Percentiles rank a stretch among this genome's conserved stretches.
Evolutionary conservation across 2,797 vertebrate genomes (phyloP).

Genomic region (Oreortyx pictus): DNA sequence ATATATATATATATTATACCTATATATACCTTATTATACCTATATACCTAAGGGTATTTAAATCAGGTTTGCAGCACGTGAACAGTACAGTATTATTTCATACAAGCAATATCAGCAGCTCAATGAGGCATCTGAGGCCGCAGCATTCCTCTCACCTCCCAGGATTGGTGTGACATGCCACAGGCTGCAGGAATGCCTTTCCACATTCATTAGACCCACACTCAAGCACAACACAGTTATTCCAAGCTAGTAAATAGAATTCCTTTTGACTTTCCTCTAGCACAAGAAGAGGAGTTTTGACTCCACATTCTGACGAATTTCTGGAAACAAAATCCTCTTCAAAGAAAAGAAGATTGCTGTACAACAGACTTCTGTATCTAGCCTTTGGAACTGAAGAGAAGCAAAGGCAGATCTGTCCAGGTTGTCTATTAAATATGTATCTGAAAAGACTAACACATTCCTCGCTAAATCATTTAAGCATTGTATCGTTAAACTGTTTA

Average conservation of each 20-base stretch:
- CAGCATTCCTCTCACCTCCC: not conserved
- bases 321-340: not conserved
- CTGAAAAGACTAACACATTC: not conserved
- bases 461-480: not conserved
- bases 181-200: constrained; percentile 6
- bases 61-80: not conserved
- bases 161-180: not conserved
- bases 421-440: not conserved
- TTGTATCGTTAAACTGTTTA: not conserved
- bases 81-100: not conserved
- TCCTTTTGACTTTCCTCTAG: not conserved
- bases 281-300: not conserved
- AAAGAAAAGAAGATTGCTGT: not conserved
- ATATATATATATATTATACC: no score
- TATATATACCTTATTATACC: no score
- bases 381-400: not conserved
- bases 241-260: not conserved
- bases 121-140: rapidly evolving
- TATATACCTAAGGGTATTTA: not conserved
- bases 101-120: not conserved
- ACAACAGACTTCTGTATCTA: not conserved
- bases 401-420: not conserved
- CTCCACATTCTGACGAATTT: not conserved
- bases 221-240: not conserved
- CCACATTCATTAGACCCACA: not conserved